A percentile compares a stretch with the other conserved stretches of the same genome.
Evolutionary conservation across 2,888 invertebrate genomes (phyloP).

Genomic region (Drosophila aldrichi): DNA sequence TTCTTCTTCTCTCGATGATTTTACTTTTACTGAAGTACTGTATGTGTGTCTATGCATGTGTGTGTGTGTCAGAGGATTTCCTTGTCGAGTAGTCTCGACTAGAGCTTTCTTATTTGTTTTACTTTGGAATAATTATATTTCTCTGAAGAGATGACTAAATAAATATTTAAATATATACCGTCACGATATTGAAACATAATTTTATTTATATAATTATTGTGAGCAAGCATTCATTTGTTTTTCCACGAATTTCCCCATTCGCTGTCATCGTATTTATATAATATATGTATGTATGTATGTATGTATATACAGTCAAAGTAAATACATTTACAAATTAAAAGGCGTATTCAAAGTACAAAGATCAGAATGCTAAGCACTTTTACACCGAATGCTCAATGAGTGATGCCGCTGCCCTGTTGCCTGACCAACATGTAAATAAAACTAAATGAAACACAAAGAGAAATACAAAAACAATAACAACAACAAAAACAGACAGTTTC

Average conservation of each 20-base stretch:
- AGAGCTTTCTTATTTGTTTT: no score
- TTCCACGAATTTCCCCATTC: constrained; percentile 9
- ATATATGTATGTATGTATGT: neutral
- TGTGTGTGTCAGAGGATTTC: no score
- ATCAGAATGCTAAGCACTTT: constrained; percentile 62
- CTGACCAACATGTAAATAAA: constrained; percentile 70
- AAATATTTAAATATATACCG: constrained; percentile 1
- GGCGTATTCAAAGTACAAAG: constrained; percentile 40
- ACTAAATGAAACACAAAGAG: constrained; percentile 40
- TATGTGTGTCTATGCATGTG: no score
- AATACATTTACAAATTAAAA: constrained; percentile 10
- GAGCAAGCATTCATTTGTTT: constrained; percentile 15
- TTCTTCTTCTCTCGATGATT: no score
- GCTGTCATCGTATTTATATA: constrained; percentile 2
- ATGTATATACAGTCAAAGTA: constrained; percentile 15
- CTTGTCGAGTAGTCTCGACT: no score
- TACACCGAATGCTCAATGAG: constrained; percentile 60
- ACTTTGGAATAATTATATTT: neutral
- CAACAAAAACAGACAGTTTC: constrained; percentile 21
- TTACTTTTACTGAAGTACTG: no score
- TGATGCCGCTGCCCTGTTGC: constrained; percentile 52
- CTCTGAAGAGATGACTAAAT: neutral
- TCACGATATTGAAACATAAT: constrained; percentile 14
- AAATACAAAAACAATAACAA: constrained; percentile 31
- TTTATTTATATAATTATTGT: constrained; percentile 4